These are phyloP conservation scores for Trisateles emortualis DNA, from an alignment of 2,888 invertebrate species.

Conservation along the genomic window DNA sequence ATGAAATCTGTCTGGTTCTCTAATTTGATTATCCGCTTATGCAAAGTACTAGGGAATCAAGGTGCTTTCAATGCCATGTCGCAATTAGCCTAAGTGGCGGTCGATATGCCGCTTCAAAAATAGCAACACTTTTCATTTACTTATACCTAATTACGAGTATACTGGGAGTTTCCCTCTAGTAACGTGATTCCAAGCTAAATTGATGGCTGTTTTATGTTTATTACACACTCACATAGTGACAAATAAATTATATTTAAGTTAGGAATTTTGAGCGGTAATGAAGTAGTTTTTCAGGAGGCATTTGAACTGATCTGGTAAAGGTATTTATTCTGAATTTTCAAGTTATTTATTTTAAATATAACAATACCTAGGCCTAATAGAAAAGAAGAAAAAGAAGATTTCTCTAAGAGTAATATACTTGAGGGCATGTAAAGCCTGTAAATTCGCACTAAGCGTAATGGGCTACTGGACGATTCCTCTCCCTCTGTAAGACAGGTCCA, in stretches of 20 bases:
- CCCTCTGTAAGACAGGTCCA: no score
- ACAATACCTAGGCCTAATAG: no score
- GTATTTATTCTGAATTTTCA: no score
- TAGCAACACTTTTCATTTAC: slow-evolving; percentile 43
- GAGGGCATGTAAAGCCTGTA: no score
- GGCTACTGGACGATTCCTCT: no score
- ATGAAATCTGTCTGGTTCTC: background rate
- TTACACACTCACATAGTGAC: no score
- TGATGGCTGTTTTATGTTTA: slow-evolving; percentile 22
- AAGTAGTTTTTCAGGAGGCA: background rate
- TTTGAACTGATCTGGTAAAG: no score
- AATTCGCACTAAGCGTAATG: no score
- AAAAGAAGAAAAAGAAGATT: no score
- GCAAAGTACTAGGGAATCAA: slow-evolving; percentile 20
- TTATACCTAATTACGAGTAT: slow-evolving; percentile 19
- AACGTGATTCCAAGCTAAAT: slow-evolving; percentile 5
- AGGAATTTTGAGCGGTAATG: no score
- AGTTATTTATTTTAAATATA: no score
- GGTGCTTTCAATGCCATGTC: slow-evolving; percentile 39
- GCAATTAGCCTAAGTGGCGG: slow-evolving; percentile 43
- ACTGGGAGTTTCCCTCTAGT: slow-evolving; percentile 27
- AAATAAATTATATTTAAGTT: slow-evolving; percentile 23
- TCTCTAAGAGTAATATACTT: no score
- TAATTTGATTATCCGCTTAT: slow-evolving; percentile 14
- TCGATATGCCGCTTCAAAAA: slow-evolving; percentile 36